phyloP scores from a whole-genome alignment of 2,888 invertebrate species.

The Julus scandinavius region DNA sequence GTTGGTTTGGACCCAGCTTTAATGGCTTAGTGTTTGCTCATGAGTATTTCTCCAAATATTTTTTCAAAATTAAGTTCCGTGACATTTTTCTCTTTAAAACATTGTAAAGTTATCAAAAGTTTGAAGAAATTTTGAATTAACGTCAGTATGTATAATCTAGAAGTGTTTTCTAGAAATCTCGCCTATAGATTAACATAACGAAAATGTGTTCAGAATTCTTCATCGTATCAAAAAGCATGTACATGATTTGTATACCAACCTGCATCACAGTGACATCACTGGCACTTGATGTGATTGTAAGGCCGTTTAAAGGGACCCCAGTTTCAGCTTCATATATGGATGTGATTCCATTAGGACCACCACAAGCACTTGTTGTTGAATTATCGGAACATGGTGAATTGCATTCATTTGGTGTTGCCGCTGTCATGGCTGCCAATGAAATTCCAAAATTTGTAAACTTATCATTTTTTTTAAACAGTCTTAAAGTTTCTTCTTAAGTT shows the following conservation, averaged over 20 bases:
- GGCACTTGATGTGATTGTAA: conserved; percentile 31
- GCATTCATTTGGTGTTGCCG: not conserved
- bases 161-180: not conserved
- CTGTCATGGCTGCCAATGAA: not conserved
- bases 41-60: no score
- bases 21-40: no score
- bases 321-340: conserved; percentile 51
- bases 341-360: conserved; percentile 49
- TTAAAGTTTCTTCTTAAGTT: no score
- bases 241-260: not conserved
- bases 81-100: no score
- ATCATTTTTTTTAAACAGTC: no score
- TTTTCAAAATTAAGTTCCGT: no score
- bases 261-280: conserved; percentile 25
- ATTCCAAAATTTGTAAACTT: not conserved
- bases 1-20: no score
- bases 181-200: not conserved
- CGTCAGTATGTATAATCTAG: not conserved
- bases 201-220: no score
- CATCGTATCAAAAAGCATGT: no score
- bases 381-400: conserved; percentile 51
- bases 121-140: not conserved
- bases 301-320: not conserved
- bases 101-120: not conserved
- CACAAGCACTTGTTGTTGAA: conserved; percentile 51